A percentile compares a stretch with the other conserved stretches of the same genome.
phyloP scores from a whole-genome alignment of 2,888 invertebrate genomes.

The Gerris lacustris region DNA sequence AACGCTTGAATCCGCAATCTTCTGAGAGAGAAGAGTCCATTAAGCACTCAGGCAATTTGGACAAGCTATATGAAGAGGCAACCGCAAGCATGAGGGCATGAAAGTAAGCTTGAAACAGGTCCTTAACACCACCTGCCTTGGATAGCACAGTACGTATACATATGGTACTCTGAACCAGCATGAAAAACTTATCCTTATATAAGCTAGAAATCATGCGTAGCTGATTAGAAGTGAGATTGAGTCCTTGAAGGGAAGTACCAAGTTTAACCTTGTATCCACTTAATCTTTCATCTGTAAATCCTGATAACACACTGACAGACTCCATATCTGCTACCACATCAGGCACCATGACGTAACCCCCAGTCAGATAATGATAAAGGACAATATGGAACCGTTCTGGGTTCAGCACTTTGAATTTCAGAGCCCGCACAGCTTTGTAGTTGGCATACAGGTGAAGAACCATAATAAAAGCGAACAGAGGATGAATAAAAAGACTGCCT shows the following conservation, averaged over 20 bases:
- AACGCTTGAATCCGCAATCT: neutral
- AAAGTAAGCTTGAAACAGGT: slow-evolving; percentile 55
- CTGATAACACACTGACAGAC: slow-evolving; percentile 50
- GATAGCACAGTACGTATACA: slow-evolving; percentile 47
- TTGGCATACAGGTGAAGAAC: slow-evolving; percentile 73
- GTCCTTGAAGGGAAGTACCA: slow-evolving; percentile 44
- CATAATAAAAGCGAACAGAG: slow-evolving; percentile 61
- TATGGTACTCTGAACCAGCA: slow-evolving; percentile 40
- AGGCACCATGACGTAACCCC: slow-evolving; percentile 50
- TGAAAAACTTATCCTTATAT: slow-evolving; percentile 45
- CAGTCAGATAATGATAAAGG: slow-evolving; percentile 52
- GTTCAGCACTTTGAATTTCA: slow-evolving; percentile 71
- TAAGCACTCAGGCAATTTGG: neutral
- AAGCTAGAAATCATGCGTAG: slow-evolving; percentile 38
- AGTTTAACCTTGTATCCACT: slow-evolving; percentile 51
- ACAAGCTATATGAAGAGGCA: slow-evolving; percentile 14
- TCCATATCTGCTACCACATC: slow-evolving; percentile 57
- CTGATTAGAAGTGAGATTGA: slow-evolving; percentile 35
- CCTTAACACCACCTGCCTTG: slow-evolving; percentile 41
- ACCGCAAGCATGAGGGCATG: slow-evolving; percentile 38
- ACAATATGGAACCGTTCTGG: slow-evolving; percentile 59
- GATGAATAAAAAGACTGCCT: slow-evolving; percentile 42
- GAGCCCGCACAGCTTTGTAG: slow-evolving; percentile 69
- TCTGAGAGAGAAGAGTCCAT: neutral
- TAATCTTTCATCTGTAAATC: slow-evolving; percentile 45